These are phyloP conservation scores for Brachionus manjavacas DNA, from an alignment of 1,140 invertebrate genomes.

Conservation along the genomic window DNA sequence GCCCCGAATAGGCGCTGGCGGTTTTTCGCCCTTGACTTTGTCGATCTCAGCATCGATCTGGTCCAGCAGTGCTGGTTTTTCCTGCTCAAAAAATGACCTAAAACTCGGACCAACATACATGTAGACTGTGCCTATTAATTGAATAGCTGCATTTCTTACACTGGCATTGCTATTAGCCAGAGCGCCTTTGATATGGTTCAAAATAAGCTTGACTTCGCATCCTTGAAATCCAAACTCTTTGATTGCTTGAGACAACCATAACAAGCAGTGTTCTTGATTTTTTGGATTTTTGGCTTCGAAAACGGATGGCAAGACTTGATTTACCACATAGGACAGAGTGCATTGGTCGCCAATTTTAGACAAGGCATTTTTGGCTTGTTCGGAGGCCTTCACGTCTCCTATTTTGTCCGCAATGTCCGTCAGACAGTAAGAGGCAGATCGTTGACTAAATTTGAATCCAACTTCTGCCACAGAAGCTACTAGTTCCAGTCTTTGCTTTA, in stretches of 20 bases:
- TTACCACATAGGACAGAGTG: conserved; percentile 69
- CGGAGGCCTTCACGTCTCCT: conserved; percentile 74
- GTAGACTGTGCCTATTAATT: conserved; percentile 67
- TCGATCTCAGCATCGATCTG: conserved; percentile 81
- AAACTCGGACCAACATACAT: conserved; percentile 72
- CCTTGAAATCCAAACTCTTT: conserved; percentile 77
- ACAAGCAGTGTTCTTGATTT: conserved; percentile 75
- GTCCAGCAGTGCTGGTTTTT: conserved; percentile 76
- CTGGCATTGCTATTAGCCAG: conserved; percentile 75
- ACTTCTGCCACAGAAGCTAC: conserved; percentile 69
- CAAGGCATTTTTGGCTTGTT: conserved; percentile 67
- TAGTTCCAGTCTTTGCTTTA: conserved; percentile 75
- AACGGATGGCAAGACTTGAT: conserved; percentile 55
- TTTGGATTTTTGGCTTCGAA: conserved; percentile 85
- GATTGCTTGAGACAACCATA: conserved; percentile 72
- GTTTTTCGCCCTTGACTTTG: conserved; percentile 61
- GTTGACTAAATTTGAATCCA: conserved; percentile 64
- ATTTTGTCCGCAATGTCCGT: conserved; percentile 77
- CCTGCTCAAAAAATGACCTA: conserved; percentile 74
- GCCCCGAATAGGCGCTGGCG: conserved; percentile 66
- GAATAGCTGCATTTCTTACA: conserved; percentile 70
- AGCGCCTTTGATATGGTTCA: conserved; percentile 76
- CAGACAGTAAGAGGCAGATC: conserved; percentile 70
- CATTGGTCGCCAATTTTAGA: conserved; percentile 71
- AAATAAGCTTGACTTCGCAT: conserved; percentile 71